phyloP scores from a whole-genome alignment of 2,113 vertebrate species.

The Electrona antarctica region DNA sequence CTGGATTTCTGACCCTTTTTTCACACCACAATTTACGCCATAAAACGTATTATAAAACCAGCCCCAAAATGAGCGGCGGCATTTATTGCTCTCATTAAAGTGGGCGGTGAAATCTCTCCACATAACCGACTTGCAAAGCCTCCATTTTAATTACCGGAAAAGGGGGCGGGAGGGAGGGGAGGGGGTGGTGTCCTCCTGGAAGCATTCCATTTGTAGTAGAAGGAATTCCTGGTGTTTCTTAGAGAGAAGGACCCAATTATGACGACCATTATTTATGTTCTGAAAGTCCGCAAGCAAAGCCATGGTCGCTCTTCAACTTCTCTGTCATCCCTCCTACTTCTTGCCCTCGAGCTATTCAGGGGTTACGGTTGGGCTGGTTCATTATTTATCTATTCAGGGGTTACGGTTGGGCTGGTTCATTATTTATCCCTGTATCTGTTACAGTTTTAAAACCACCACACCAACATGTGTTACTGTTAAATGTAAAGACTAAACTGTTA shows the following conservation, averaged over 20 bases:
- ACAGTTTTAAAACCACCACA: no score
- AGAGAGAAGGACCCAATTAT: slow-evolving; percentile 65
- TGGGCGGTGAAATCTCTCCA: slow-evolving; percentile 15
- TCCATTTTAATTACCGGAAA: slow-evolving; percentile 59
- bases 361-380: slow-evolving; percentile 57
- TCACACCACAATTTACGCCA: slow-evolving; percentile 63
- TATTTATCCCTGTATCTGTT: no score
- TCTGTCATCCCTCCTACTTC: slow-evolving; percentile 33
- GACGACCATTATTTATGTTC: slow-evolving; percentile 46
- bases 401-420: no score
- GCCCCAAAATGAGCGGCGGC: slow-evolving; percentile 57
- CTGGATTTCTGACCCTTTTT: slow-evolving; percentile 69
- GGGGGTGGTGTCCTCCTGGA: slow-evolving; percentile 13
- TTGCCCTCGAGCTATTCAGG: slow-evolving; percentile 49
- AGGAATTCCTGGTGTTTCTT: slow-evolving; percentile 68
- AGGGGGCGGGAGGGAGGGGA: not conserved
- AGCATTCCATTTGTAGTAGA: slow-evolving; percentile 45
- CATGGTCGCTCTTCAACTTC: slow-evolving; percentile 35
- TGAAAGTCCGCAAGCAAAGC: slow-evolving; percentile 47
- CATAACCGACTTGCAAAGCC: slow-evolving; percentile 35
- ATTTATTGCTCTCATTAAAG: slow-evolving; percentile 72
- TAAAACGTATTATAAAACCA: slow-evolving; percentile 64
- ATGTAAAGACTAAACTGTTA: no score
- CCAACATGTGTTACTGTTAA: no score
- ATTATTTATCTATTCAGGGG: slow-evolving; percentile 77